phyloP scores from a whole-genome alignment of 2,888 invertebrate genomes.

The Disparrhopalites patrizii region DNA sequence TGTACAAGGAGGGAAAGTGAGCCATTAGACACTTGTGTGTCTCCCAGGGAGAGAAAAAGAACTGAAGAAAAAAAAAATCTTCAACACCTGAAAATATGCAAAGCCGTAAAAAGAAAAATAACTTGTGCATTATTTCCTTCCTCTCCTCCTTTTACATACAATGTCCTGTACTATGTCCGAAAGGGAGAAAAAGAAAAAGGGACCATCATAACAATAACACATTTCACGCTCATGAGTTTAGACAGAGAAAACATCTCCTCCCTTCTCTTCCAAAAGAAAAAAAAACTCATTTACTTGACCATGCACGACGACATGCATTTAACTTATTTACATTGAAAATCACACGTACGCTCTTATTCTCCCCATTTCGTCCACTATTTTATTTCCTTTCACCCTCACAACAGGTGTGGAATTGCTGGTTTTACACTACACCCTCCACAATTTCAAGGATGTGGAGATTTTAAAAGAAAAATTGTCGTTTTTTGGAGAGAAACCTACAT shows the following conservation, averaged over 20 bases:
- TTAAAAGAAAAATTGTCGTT: too few species aligned
- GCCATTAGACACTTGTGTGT: slow-evolving; percentile 20
- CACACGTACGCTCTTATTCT: background rate
- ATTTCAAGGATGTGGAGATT: too few species aligned
- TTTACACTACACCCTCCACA: too few species aligned
- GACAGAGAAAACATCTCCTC: slow-evolving; percentile 14
- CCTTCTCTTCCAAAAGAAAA: too few species aligned
- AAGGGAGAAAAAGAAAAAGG: too few species aligned
- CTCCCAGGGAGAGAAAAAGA: background rate
- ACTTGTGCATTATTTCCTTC: background rate
- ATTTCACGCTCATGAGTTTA: slow-evolving; percentile 6
- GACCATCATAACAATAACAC: background rate
- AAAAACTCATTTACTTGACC: slow-evolving; percentile 2
- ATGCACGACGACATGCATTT: background rate
- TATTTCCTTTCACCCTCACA: background rate
- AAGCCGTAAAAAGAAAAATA: too few species aligned
- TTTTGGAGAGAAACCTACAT: too few species aligned
- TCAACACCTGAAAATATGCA: slow-evolving; percentile 24
- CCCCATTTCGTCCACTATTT: background rate
- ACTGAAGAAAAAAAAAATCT: background rate
- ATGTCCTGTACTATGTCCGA: too few species aligned
- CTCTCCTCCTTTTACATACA: background rate
- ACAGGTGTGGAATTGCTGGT: too few species aligned
- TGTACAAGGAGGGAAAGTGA: slow-evolving; percentile 9
- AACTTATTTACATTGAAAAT: too few species aligned